Evolutionary conservation across 1,140 invertebrate genomes (phyloP).

Genomic region (Nephila pilipes): DNA sequence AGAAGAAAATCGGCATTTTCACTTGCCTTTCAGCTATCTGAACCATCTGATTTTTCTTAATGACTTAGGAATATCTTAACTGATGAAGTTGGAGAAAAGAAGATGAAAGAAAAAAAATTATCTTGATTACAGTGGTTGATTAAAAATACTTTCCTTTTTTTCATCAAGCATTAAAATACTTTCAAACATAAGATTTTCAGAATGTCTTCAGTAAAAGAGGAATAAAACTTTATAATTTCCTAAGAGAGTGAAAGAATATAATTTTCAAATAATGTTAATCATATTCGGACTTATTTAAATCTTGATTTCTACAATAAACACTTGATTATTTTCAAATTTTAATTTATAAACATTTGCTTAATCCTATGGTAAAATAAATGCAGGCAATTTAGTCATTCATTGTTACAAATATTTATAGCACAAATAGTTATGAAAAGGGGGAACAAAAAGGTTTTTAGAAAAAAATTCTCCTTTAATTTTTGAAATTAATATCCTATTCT

Average conservation of each 20-base stretch:
- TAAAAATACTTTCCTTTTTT: constrained; percentile 29
- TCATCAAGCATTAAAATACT: not conserved
- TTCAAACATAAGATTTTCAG: not conserved
- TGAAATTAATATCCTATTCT: no score
- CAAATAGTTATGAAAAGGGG: no score
- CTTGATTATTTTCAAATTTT: no score
- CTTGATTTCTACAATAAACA: not conserved
- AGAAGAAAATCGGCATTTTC: constrained; percentile 48
- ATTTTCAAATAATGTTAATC: not conserved
- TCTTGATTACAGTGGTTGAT: constrained; percentile 72
- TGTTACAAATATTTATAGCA: no score
- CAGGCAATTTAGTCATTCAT: no score
- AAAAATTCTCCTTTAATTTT: no score
- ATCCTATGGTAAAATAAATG: no score
- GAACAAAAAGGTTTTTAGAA: no score
- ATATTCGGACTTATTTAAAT: not conserved
- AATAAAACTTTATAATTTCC: not conserved
- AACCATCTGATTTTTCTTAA: constrained; percentile 74
- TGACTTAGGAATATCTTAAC: constrained; percentile 75
- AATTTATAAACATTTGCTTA: no score
- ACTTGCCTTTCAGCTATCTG: constrained; percentile 66
- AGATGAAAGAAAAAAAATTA: not conserved
- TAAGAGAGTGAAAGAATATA: not conserved
- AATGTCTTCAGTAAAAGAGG: not conserved
- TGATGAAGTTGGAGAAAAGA: constrained; percentile 63